Evolutionary conservation across 2,113 vertebrate genomes (phyloP), one percentile per base, ranked within the genome.

Genomic region (Holacanthus passer): DNA sequence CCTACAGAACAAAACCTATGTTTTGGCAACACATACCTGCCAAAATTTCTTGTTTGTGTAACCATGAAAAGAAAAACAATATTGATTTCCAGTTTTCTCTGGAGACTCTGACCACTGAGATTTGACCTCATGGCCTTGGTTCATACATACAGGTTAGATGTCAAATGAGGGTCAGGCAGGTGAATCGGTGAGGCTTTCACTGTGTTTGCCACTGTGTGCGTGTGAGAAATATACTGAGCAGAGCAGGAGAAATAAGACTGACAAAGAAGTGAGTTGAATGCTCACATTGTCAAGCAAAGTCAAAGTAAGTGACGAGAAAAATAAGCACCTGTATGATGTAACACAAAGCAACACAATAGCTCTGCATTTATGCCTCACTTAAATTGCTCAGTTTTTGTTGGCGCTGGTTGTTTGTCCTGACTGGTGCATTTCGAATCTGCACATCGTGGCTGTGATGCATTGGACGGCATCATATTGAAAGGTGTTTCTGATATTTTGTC

Each of bases 251-350:
- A 47, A 19, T 47, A 3, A 7, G 39, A 41, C 39, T 41, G 43
- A 37, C 2, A 65, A 39, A 67, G 5, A 67, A 67, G 31, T 7
- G 19, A 73, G 45, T 9, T 20, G 43, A 35, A 78, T 22, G 60
- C 48, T 73, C 39, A 32, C 22, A n/a, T 19, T 31, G 55, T 50
- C 41, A 37, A 55, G 48, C 41, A 20, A 7, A 58, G 31, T 19
- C 31, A 59, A 59, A 60, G 0, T 32, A 29, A 58, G 7, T 32
- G 24, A 41, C 7, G 3, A 70, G n/a, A 32, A 52, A 59, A 35
- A 24, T 58, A 48, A 71, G 50, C 64, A 75, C 45, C n/a, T 58
- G 31, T 10, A 31, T 77, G 67, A 77, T 83, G 73, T 52, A 83
- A 79, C n/a, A 5, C 48, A 41, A 39, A 63, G 47, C 35, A 62